A percentile compares a stretch with the other conserved stretches of the same genome.
These are phyloP conservation scores for Doryteuthis pealeii DNA, from an alignment of 1,140 invertebrate species.

Conservation along the genomic window DNA sequence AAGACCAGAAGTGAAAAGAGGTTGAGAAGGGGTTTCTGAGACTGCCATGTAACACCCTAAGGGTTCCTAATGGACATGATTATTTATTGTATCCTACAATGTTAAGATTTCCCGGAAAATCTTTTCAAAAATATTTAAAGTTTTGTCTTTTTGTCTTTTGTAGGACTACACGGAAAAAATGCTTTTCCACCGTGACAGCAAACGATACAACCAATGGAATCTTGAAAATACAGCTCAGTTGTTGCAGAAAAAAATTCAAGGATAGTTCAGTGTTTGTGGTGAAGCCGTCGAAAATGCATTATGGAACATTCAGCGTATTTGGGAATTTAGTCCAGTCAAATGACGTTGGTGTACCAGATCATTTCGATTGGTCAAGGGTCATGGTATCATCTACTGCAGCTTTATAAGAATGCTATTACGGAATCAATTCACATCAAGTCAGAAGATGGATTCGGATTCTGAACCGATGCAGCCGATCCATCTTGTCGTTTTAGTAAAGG, in stretches of 20 bases:
- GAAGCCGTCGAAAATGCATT: conserved; percentile 75
- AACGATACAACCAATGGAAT: conserved; percentile 75
- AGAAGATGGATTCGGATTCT: neutral
- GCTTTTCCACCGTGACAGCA: conserved; percentile 73
- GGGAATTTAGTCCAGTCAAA: conserved; percentile 80
- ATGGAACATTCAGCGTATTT: conserved; percentile 81
- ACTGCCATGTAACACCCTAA: too few species aligned
- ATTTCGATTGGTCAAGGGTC: conserved; percentile 58
- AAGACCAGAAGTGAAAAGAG: too few species aligned
- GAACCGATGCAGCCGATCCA: conserved; percentile 18
- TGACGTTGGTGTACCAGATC: conserved; percentile 69
- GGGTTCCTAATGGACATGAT: too few species aligned
- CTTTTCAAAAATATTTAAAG: too few species aligned
- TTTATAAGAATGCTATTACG: conserved; percentile 44
- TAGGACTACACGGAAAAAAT: conserved; percentile 80
- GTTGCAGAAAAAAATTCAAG: conserved; percentile 71
- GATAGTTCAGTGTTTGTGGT: conserved; percentile 74
- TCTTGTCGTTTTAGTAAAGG: conserved; percentile 83
- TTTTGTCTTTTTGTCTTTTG: too few species aligned
- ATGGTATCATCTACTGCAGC: conserved; percentile 63
- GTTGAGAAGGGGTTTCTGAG: too few species aligned
- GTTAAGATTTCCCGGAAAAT: too few species aligned
- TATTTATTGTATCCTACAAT: too few species aligned
- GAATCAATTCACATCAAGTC: neutral
- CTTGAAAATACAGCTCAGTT: conserved; percentile 72